Percentiles rank a stretch among this genome's conserved stretches.
phyloP scores from a whole-genome alignment of 2,113 vertebrate species.

The Holacanthus passer region DNA sequence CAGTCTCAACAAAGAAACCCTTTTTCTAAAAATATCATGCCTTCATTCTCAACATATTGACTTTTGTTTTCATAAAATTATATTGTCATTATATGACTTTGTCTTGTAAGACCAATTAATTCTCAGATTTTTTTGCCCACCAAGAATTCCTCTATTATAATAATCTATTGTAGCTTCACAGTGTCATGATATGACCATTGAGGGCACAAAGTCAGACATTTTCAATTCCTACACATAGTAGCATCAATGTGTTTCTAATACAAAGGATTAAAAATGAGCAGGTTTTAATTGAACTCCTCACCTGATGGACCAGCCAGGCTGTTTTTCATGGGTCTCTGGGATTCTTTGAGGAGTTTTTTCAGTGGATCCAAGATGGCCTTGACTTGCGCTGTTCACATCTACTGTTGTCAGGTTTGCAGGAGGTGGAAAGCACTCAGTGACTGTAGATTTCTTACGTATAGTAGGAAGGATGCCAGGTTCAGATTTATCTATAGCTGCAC shows the following conservation, averaged over 20 bases:
- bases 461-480: slow-evolving; percentile 82
- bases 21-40: neutral
- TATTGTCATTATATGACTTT: neutral
- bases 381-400: slow-evolving; percentile 42
- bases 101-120: neutral
- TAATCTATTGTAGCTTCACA: neutral
- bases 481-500: slow-evolving; percentile 75
- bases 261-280: neutral
- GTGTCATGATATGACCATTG: neutral
- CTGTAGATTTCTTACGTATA: neutral
- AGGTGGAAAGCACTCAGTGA: neutral
- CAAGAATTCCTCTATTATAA: neutral
- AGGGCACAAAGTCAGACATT: neutral
- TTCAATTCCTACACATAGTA: neutral
- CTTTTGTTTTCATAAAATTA: neutral
- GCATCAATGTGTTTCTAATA: neutral
- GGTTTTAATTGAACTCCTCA: slow-evolving; percentile 67
- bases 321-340: slow-evolving; percentile 13
- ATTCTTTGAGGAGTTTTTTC: slow-evolving; percentile 39
- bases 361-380: slow-evolving; percentile 41
- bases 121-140: too few relatives aligned
- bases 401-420: slow-evolving; percentile 25
- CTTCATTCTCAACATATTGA: neutral
- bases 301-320: slow-evolving; percentile 88
- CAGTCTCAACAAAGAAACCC: neutral